Conservation (phyloP, 2,113 vertebrate genomes). For the Riparia riparia region DNA sequence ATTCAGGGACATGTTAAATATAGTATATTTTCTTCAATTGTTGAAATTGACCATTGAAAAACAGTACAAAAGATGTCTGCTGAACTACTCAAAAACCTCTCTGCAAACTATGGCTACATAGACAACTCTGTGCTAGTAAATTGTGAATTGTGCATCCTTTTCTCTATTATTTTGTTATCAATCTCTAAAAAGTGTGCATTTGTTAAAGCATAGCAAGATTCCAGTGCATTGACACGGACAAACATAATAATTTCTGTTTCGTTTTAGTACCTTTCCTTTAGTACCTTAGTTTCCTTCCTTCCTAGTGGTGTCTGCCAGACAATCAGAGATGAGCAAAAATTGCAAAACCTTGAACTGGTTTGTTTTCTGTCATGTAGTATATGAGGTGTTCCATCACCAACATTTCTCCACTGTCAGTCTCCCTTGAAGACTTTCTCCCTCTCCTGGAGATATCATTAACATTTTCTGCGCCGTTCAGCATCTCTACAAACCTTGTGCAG, state of each 20-base stretch:
- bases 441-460: neutral
- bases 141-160: neutral
- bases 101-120: neutral
- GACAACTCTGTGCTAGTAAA: neutral
- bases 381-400: neutral
- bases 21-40: neutral
- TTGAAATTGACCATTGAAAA: neutral
- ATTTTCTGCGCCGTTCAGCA: neutral
- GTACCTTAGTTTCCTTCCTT: no score
- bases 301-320: neutral
- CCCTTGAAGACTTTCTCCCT: neutral
- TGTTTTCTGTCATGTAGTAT: neutral
- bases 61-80: neutral
- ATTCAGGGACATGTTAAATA: neutral
- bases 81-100: neutral
- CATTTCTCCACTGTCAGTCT: neutral
- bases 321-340: neutral
- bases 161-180: neutral
- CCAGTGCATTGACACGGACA: neutral
- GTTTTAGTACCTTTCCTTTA: neutral
- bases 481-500: neutral
- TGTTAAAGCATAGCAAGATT: neutral
- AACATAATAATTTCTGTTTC: neutral
- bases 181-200: neutral
- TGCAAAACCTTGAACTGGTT: neutral